Percentiles rank a stretch among this genome's conserved stretches.
phyloP scores from a whole-genome alignment of 2,113 vertebrate genomes.

The Nothobranchius furzeri region DNA sequence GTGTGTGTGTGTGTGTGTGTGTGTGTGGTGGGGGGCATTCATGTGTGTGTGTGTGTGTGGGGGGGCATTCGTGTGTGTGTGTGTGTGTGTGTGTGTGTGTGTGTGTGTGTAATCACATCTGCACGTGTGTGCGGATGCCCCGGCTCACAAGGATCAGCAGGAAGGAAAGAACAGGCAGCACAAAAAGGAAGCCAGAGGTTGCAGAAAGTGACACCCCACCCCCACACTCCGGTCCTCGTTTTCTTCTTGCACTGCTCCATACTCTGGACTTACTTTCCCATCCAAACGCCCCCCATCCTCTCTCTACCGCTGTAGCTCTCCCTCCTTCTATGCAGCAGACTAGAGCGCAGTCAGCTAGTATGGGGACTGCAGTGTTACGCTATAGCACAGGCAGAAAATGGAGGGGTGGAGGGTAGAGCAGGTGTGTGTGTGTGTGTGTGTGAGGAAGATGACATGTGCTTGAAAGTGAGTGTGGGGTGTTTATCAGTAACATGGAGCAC shows the following conservation, averaged over 20 bases:
- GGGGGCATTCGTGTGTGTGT: neutral
- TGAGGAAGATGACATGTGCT: slow-evolving; percentile 13
- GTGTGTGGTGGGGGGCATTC: too few species aligned
- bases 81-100: slow-evolving; percentile 7
- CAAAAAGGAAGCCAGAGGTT: neutral
- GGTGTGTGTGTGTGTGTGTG: neutral
- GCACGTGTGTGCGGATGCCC: slow-evolving; percentile 46
- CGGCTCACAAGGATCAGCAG: slow-evolving; percentile 52
- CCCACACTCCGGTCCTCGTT: neutral
- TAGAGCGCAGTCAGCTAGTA: slow-evolving; percentile 79
- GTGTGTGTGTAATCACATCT: slow-evolving; percentile 49
- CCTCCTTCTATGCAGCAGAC: slow-evolving; percentile 76
- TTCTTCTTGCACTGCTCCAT: slow-evolving; percentile 13
- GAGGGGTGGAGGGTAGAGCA: slow-evolving; percentile 7
- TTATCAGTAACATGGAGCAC: slow-evolving; percentile 70
- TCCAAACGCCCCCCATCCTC: slow-evolving; percentile 36
- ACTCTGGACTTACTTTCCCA: slow-evolving; percentile 21
- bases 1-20: too few species aligned
- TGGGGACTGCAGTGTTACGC: slow-evolving; percentile 81
- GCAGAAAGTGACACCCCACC: slow-evolving; percentile 42
- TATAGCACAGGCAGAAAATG: slow-evolving; percentile 76
- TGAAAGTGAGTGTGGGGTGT: slow-evolving; percentile 10
- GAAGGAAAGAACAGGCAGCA: slow-evolving; percentile 17
- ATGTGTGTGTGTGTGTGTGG: too few species aligned
- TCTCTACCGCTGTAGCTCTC: slow-evolving; percentile 36